Percentiles rank a stretch among this genome's conserved stretches.
These are phyloP conservation scores for Brachyistius frenatus DNA, from an alignment of 2,113 vertebrate species.

Conservation along the genomic window DNA sequence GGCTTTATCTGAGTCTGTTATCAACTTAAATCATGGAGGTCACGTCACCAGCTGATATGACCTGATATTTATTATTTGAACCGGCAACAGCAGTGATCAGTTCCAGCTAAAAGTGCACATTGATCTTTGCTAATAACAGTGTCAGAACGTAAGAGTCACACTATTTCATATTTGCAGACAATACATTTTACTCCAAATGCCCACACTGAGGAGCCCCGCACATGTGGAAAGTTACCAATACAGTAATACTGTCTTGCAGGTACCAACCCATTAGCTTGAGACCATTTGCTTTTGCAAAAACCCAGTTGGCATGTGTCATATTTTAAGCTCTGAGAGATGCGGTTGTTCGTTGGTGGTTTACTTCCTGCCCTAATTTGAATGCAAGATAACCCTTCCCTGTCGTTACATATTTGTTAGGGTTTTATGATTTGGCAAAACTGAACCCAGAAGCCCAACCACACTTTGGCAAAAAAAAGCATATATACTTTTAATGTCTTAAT, in stretches of 20 bases:
- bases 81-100: not conserved
- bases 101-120: not conserved
- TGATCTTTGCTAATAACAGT: not conserved
- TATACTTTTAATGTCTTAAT: slow-evolving; percentile 36
- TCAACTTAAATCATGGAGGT: too few species aligned
- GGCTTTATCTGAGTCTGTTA: too few species aligned
- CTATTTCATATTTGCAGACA: not conserved
- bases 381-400: not conserved
- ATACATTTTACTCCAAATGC: not conserved
- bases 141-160: not conserved
- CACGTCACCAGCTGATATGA: not conserved
- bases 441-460: not conserved
- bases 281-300: too few species aligned
- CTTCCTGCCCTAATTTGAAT: too few species aligned
- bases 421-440: not conserved
- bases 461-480: slow-evolving; percentile 25
- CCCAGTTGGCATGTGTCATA: too few species aligned
- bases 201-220: not conserved
- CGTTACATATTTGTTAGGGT: not conserved
- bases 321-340: too few species aligned
- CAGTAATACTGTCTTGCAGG: too few species aligned
- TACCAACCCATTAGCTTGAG: too few species aligned
- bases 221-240: not conserved
- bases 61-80: not conserved
- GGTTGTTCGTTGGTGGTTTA: too few species aligned